Percentiles rank a stretch among this genome's conserved stretches.
These are phyloP conservation scores for Acrocyrtus sp. DNA, from an alignment of 2,888 invertebrate species.

Conservation along the genomic window DNA sequence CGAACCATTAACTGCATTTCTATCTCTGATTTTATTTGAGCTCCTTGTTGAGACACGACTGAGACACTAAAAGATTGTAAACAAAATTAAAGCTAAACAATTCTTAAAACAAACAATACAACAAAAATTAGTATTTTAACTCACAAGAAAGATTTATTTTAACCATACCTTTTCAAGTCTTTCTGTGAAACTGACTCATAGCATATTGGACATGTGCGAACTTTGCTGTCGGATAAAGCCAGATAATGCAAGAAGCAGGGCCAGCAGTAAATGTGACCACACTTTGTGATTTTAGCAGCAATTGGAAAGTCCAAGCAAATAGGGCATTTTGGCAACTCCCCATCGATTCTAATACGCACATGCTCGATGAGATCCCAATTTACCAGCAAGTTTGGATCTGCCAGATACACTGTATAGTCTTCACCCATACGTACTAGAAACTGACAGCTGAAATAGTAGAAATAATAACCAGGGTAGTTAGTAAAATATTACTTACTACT, in stretches of 20 bases:
- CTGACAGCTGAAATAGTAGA: conserved; percentile 79
- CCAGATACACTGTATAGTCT: conserved; percentile 80
- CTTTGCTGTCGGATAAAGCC: conserved; percentile 83
- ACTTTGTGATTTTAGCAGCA: conserved; percentile 91
- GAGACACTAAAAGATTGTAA: conserved; percentile 70
- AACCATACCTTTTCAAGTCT: conserved; percentile 89
- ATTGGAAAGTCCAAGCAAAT: conserved; percentile 90
- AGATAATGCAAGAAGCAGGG: conserved; percentile 93
- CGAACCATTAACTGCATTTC: conserved; percentile 87
- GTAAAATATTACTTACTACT: neutral
- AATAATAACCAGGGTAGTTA: neutral
- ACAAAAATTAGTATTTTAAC: neutral
- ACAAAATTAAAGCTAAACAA: conserved; percentile 16
- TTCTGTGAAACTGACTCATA: conserved; percentile 81
- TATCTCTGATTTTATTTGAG: conserved; percentile 75
- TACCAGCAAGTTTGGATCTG: conserved; percentile 88
- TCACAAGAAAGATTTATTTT: no score
- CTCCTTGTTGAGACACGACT: conserved; percentile 69
- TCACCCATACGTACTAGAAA: conserved; percentile 88
- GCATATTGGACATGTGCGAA: conserved; percentile 93
- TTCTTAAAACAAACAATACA: neutral
- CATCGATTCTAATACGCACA: conserved; percentile 69
- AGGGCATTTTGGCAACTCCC: conserved; percentile 81
- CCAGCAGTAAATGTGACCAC: conserved; percentile 98
- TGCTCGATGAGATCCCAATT: conserved; percentile 94